Conservation (phyloP, 2,888 invertebrate genomes). For the Mesorhabditis sp. region DNA sequence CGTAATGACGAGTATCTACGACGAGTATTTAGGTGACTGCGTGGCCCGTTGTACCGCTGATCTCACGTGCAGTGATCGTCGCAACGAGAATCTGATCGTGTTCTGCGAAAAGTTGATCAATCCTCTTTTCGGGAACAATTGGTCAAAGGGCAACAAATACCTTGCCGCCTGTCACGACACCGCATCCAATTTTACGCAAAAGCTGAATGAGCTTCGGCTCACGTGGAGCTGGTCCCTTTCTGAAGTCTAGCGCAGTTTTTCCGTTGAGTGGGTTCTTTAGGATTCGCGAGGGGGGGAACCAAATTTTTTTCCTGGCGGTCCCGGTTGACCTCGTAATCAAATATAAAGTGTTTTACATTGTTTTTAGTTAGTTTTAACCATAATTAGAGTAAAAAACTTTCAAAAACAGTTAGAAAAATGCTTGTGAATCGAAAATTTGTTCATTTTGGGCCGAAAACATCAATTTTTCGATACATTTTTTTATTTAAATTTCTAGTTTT, state of each 20-base stretch:
- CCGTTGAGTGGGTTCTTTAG: too few species aligned
- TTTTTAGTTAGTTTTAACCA: too few species aligned
- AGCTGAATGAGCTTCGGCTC: conserved; percentile 51
- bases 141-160: conserved; percentile 56
- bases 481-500: too few species aligned
- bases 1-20: neutral
- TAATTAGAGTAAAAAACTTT: too few species aligned
- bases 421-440: too few species aligned
- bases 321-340: too few species aligned
- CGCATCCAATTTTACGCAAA: conserved; percentile 39
- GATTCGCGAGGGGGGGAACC: too few species aligned
- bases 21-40: conserved; percentile 40
- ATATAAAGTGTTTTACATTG: too few species aligned
- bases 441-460: too few species aligned
- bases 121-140: conserved; percentile 53
- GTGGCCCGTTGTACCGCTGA: conserved; percentile 35
- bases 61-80: conserved; percentile 45
- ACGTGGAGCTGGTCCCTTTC: conserved; percentile 56
- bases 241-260: conserved; percentile 41
- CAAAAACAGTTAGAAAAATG: too few species aligned
- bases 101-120: conserved; percentile 57
- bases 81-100: conserved; percentile 57
- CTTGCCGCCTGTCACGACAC: conserved; percentile 53
- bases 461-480: too few species aligned
- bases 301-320: too few species aligned